phyloP scores from a whole-genome alignment of 2,888 invertebrate species.

The Colostygia pectinataria region DNA sequence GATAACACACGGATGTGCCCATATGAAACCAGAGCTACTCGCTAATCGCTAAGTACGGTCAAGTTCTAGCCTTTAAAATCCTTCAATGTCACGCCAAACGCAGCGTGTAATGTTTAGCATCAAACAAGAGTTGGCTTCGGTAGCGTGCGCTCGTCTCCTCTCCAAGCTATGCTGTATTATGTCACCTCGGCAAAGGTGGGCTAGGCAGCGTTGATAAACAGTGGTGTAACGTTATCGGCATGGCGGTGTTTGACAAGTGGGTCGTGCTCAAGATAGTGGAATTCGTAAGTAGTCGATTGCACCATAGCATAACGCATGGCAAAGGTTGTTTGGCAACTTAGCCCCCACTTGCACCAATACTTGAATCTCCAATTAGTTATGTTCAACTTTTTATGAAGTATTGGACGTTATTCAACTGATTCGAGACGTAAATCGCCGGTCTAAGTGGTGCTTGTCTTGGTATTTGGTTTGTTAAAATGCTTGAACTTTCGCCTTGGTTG shows the following conservation, averaged over 20 bases:
- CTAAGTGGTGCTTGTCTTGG: background rate
- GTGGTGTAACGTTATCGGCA: slow-evolving; percentile 47
- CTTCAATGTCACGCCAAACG: slow-evolving; percentile 61
- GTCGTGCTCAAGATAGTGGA: slow-evolving; percentile 80
- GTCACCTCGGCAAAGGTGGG: slow-evolving; percentile 40
- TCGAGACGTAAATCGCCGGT: background rate
- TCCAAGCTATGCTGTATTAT: slow-evolving; percentile 44
- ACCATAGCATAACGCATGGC: slow-evolving; percentile 37
- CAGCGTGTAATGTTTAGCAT: slow-evolving; percentile 54
- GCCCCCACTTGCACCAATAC: slow-evolving; percentile 12
- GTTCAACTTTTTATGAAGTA: background rate
- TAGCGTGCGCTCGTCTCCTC: slow-evolving; percentile 61
- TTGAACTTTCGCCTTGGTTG: background rate
- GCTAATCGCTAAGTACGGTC: slow-evolving; percentile 33
- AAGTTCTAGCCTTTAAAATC: slow-evolving; percentile 42
- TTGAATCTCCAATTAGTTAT: background rate
- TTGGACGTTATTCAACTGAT: background rate
- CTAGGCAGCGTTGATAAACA: slow-evolving; percentile 42
- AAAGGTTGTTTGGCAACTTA: slow-evolving; percentile 40
- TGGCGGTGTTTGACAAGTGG: slow-evolving; percentile 81
- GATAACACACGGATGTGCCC: slow-evolving; percentile 5
- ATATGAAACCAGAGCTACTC: slow-evolving; percentile 18
- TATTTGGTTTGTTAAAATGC: slow-evolving; percentile 8
- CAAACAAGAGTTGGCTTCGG: slow-evolving; percentile 63
- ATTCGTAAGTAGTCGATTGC: slow-evolving; percentile 75